Evolutionary conservation across 2,888 invertebrate genomes (phyloP).

Genomic region (Polydrusus pterygomalis): DNA sequence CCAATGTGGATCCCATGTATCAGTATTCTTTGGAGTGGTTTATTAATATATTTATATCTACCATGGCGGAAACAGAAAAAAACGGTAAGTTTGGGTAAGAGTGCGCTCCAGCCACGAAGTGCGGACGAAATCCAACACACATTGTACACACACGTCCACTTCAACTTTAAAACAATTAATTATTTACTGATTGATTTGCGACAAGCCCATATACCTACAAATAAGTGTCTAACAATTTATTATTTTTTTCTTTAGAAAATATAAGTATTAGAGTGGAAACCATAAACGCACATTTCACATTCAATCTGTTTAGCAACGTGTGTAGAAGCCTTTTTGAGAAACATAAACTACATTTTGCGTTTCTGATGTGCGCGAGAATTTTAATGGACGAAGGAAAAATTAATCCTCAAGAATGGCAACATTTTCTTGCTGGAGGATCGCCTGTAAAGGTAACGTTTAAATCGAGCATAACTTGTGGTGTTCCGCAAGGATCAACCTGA

Average conservation of each 20-base stretch:
- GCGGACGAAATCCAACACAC: no score
- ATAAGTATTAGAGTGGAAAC: conserved; percentile 84
- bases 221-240: not conserved
- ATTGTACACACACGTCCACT: no score
- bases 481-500: no score
- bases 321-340: conserved; percentile 93
- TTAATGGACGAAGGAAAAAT: conserved; percentile 78
- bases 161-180: no score
- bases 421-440: conserved; percentile 84
- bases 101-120: no score
- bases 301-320: conserved; percentile 88
- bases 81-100: conserved; percentile 73
- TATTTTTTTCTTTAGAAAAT: conserved; percentile 74
- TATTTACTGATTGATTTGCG: no score
- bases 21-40: conserved; percentile 97
- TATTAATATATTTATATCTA: conserved; percentile 83
- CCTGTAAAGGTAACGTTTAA: conserved; percentile 72
- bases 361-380: conserved; percentile 82
- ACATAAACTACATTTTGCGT: conserved; percentile 91
- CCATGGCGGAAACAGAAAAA: conserved; percentile 82
- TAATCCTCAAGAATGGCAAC: conserved; percentile 81
- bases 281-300: conserved; percentile 88
- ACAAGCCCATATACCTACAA: no score
- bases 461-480: no score
- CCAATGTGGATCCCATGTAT: conserved; percentile 95